These are phyloP conservation scores for Bibio marci DNA, from an alignment of 2,888 invertebrate genomes.

Conservation along the genomic window DNA sequence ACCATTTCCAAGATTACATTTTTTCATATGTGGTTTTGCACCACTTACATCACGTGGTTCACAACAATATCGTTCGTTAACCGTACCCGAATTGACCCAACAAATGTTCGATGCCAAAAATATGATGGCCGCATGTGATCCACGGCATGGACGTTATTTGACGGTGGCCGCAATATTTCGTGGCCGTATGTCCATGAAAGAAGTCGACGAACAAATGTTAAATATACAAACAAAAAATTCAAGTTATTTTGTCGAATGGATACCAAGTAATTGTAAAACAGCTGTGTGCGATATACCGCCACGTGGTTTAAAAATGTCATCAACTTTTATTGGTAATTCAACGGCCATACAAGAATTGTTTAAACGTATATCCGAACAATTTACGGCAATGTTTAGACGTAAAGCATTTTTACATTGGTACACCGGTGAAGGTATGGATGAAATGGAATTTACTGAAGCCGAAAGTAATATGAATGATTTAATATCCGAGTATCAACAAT, in stretches of 20 bases:
- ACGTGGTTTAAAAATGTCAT: slow-evolving; percentile 84
- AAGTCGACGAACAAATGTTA: slow-evolving; percentile 81
- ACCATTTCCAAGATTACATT: slow-evolving; percentile 89
- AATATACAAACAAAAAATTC: slow-evolving; percentile 92
- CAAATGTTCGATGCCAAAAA: too few relatives aligned
- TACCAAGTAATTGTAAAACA: slow-evolving; percentile 87
- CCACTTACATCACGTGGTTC: slow-evolving; percentile 79
- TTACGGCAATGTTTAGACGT: slow-evolving; percentile 89
- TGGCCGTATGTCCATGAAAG: slow-evolving; percentile 91
- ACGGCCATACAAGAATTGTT: slow-evolving; percentile 88
- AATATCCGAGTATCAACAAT: slow-evolving; percentile 68
- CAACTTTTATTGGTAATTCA: slow-evolving; percentile 85
- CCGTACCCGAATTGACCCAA: slow-evolving; percentile 78
- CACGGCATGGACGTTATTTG: slow-evolving; percentile 75
- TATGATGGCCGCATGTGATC: slow-evolving; percentile 95
- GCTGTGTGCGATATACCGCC: slow-evolving; percentile 85
- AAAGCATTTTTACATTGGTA: too few relatives aligned
- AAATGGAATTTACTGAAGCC: too few relatives aligned
- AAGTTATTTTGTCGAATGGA: slow-evolving; percentile 81
- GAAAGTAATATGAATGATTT: too few relatives aligned
- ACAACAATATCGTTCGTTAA: slow-evolving; percentile 78
- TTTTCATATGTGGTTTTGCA: slow-evolving; percentile 94
- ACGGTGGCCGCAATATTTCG: slow-evolving; percentile 72
- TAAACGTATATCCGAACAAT: slow-evolving; percentile 81
- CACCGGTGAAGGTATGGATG: too few relatives aligned